A percentile compares a stretch with the other conserved stretches of the same genome.
Evolutionary conservation across 2,113 vertebrate genomes (phyloP).

Genomic region (Rhabdomys dilectus): DNA sequence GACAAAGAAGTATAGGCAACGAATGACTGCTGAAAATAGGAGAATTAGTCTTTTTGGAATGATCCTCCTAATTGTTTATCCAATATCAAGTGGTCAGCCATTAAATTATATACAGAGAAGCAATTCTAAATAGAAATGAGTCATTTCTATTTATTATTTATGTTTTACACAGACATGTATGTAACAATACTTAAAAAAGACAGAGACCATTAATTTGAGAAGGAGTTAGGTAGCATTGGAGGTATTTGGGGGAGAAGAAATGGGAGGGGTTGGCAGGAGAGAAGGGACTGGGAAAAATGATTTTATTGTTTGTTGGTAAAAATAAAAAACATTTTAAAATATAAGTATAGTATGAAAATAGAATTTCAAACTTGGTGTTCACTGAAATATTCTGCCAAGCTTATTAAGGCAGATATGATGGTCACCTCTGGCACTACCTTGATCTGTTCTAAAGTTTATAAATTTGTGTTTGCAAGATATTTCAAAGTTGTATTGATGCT

Average conservation of each 20-base stretch:
- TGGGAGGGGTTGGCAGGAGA: background rate
- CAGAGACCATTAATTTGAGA: background rate
- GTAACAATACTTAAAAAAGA: background rate
- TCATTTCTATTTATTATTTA: background rate
- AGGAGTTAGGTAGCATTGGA: too few relatives aligned
- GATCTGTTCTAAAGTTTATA: background rate
- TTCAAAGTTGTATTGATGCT: background rate
- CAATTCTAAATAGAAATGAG: background rate
- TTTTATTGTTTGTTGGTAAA: background rate
- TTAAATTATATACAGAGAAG: background rate
- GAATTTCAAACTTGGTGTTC: background rate
- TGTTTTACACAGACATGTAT: background rate
- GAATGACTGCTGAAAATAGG: background rate
- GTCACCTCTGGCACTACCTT: background rate
- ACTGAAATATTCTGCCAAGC: background rate
- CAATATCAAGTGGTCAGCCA: background rate
- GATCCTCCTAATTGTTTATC: background rate
- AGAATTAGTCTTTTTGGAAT: background rate
- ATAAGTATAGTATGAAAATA: background rate
- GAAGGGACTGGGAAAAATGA: background rate
- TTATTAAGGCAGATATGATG: background rate
- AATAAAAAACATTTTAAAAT: background rate
- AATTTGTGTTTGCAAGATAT: conserved; percentile 25
- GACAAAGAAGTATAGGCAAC: background rate
- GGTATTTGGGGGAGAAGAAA: background rate